Base-by-base conservation (phyloP, 2,888 invertebrate species). In the Galerucella calmariensis region DNA sequence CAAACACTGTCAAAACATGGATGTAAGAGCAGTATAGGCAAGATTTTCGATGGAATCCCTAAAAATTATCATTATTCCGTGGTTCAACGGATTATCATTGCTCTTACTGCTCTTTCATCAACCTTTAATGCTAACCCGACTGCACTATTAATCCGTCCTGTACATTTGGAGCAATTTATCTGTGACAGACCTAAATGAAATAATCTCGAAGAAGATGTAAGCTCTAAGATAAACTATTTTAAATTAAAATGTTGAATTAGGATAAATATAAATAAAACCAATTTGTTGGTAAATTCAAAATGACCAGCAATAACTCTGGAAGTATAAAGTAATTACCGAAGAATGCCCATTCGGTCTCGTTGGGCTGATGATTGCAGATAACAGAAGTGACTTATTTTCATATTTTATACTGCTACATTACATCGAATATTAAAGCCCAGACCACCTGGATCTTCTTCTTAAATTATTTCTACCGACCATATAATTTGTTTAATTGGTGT, bases 261-360 rank as follows among this genome's bases (percentile, higher is more conserved):
- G 48, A 48, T 41, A 41, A 41, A 41, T 41, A 41, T 41, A 41
- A 8, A 48, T 48, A 71, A 72, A 67, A 61, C 35, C 67, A 76
- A 76, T 74, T 74, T 76, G 68, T 53, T 69, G 73, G 69, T 48
- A 62, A 74, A 58, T 73, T 76, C 66, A 74, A 66, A 62, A 74
- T 70, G 72, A 67, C 62, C 63, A 46, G 67, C 75, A 68, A 76
- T 75, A 75, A 63, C 73, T 73, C 65, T 59, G 62, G 61, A 71
- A 71, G 67, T 78, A 76, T 78, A 69, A 73, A 78, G 78, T 73
- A 74, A 78, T 78, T 75, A 78, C 69, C 6, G 61, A 74, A 72
- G 76, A 78, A 78, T 78, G 73, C 72, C 66, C 67, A 71, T 73
- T 73, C 69, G 63, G 24, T 56, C 51, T 61, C 10, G 69, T 24